Evolutionary conservation across 1,140 invertebrate genomes (phyloP).

Genomic region (Formica selysi): DNA sequence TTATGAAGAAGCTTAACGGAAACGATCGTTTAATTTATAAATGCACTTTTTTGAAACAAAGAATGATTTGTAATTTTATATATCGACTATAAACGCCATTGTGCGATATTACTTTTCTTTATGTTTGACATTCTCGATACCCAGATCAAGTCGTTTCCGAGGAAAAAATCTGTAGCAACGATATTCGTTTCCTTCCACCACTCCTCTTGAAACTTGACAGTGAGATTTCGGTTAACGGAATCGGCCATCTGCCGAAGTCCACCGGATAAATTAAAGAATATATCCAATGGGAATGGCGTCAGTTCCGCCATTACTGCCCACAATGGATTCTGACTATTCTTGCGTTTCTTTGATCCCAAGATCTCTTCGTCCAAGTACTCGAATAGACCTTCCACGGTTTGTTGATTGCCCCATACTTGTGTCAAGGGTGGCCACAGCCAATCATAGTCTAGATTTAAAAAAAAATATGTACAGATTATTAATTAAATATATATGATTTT

Average conservation of each 20-base stretch:
- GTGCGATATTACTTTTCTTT: slow-evolving; percentile 79
- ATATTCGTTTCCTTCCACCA: slow-evolving; percentile 91
- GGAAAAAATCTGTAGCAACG: slow-evolving; percentile 92
- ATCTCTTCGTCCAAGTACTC: slow-evolving; percentile 87
- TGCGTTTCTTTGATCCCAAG: slow-evolving; percentile 77
- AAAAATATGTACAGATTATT: neutral
- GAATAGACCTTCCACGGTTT: slow-evolving; percentile 86
- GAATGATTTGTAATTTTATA: slow-evolving; percentile 1
- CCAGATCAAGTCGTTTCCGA: slow-evolving; percentile 92
- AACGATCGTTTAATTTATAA: neutral
- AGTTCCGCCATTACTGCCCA: slow-evolving; percentile 94
- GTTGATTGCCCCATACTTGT: slow-evolving; percentile 90
- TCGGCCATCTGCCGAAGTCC: slow-evolving; percentile 91
- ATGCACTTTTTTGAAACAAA: neutral
- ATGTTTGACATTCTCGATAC: slow-evolving; percentile 89
- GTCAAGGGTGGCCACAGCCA: slow-evolving; percentile 91
- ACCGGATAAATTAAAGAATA: slow-evolving; percentile 88
- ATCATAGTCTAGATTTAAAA: slow-evolving; percentile 87
- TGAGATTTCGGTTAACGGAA: slow-evolving; percentile 90
- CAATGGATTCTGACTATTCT: slow-evolving; percentile 86
- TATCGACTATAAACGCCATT: slow-evolving; percentile 73
- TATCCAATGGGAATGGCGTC: slow-evolving; percentile 90
- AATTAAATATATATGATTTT: neutral
- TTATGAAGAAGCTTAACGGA: neutral
- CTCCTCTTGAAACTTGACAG: slow-evolving; percentile 88